phyloP scores from a whole-genome alignment of 2,113 vertebrate genomes.

The Ceyx cyanopectus region DNA sequence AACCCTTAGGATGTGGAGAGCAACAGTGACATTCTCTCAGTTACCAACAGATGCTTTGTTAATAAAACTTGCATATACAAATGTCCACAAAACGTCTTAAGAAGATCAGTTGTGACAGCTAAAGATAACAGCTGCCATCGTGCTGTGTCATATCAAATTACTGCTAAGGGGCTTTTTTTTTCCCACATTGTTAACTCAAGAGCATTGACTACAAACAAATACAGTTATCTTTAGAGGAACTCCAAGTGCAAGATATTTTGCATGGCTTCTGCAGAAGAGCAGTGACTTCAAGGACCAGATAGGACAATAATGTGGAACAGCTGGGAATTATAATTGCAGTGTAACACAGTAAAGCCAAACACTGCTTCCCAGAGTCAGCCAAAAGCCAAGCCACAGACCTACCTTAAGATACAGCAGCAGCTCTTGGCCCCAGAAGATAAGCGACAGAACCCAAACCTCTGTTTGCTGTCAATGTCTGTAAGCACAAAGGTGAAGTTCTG shows the following conservation, averaged over 20 bases:
- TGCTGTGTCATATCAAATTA: slow-evolving; percentile 55
- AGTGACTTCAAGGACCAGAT: slow-evolving; percentile 76
- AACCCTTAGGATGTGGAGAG: slow-evolving; percentile 3
- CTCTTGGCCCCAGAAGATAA: slow-evolving; percentile 94
- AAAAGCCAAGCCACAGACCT: slow-evolving; percentile 61
- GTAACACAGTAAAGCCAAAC: slow-evolving; percentile 29
- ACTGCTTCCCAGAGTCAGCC: slow-evolving; percentile 34
- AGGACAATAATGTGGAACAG: slow-evolving; percentile 64
- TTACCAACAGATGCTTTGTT: slow-evolving; percentile 75
- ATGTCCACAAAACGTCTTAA: slow-evolving; percentile 72
- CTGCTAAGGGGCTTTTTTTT: slow-evolving; percentile 7
- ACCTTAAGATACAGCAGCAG: slow-evolving; percentile 91
- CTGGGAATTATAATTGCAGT: slow-evolving; percentile 74
- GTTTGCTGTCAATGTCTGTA: slow-evolving; percentile 98
- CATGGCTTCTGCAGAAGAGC: slow-evolving; percentile 71
- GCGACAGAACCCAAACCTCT: slow-evolving; percentile 97
- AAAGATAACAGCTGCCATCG: slow-evolving; percentile 74
- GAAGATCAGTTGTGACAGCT: slow-evolving; percentile 79
- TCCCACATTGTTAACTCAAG: slow-evolving; percentile 36
- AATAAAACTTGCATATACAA: slow-evolving; percentile 80
- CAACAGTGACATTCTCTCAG: slow-evolving; percentile 56
- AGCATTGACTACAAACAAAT: slow-evolving; percentile 70
- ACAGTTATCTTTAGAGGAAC: slow-evolving; percentile 70
- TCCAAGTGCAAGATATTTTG: slow-evolving; percentile 67
- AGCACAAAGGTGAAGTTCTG: slow-evolving; percentile 99